phyloP scores from a whole-genome alignment of 2,888 invertebrate species.

The Thumatha senex region DNA sequence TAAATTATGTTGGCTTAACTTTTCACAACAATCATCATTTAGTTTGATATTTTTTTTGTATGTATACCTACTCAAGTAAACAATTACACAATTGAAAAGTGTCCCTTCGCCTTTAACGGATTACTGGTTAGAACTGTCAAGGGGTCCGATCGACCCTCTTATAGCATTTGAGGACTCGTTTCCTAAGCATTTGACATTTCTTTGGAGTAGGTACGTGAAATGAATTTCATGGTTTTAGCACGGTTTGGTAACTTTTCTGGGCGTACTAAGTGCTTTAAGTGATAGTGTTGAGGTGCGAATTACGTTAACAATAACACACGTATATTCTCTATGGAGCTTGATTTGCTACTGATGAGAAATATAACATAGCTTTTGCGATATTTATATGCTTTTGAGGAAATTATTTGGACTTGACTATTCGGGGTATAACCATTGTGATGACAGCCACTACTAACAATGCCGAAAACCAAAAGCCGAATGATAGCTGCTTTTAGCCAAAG shows the following conservation, averaged over 20 bases:
- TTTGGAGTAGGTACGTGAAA: conserved; percentile 62
- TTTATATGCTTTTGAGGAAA: too few relatives aligned
- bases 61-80: conserved; percentile 31
- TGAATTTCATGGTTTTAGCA: conserved; percentile 58
- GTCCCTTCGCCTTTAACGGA: conserved; percentile 71
- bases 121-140: conserved; percentile 72
- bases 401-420: too few relatives aligned
- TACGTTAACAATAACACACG: conserved; percentile 2
- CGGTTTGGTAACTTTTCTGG: conserved; percentile 45
- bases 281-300: conserved; percentile 34
- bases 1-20: too few relatives aligned
- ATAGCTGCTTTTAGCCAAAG: too few relatives aligned
- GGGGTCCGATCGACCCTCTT: conserved; percentile 52
- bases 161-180: conserved; percentile 38
- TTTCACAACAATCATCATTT: too few relatives aligned
- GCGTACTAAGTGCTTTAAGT: conserved; percentile 54
- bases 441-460: too few relatives aligned
- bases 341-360: too few relatives aligned
- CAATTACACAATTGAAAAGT: conserved; percentile 58
- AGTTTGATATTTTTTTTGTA: too few relatives aligned
- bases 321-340: too few relatives aligned
- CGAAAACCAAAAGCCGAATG: too few relatives aligned
- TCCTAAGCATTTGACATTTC: conserved; percentile 55
- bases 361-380: too few relatives aligned
- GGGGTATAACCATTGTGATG: too few relatives aligned